Conservation (phyloP, 2,113 vertebrate genomes). For the Pterophyllum scalare region DNA sequence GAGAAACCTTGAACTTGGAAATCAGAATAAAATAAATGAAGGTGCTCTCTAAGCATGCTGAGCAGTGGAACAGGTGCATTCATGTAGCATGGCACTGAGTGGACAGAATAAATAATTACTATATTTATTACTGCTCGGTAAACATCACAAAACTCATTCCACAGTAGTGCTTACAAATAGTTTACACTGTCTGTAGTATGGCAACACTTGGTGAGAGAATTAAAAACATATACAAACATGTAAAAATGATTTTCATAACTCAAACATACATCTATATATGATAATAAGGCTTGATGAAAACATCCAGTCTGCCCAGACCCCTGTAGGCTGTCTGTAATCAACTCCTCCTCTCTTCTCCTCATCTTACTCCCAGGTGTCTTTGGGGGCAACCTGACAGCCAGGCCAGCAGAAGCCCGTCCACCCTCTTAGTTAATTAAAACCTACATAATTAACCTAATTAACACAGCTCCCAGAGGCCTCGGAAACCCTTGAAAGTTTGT, state of each 20-base stretch:
- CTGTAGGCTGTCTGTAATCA: slow-evolving; percentile 4
- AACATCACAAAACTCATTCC: background rate
- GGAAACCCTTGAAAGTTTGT: slow-evolving; percentile 63
- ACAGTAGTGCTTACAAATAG: background rate
- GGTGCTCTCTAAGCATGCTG: background rate
- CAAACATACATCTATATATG: background rate
- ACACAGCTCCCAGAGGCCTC: slow-evolving; percentile 51
- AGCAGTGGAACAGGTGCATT: background rate
- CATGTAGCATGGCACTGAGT: background rate
- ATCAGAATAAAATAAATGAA: background rate
- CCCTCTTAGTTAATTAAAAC: slow-evolving; percentile 59
- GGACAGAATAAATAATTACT: background rate
- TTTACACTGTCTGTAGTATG: background rate
- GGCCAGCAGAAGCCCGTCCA: slow-evolving; percentile 34
- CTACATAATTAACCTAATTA: slow-evolving; percentile 66
- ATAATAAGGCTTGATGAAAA: slow-evolving; percentile 1
- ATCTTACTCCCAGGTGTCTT: slow-evolving; percentile 57
- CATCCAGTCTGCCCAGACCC: background rate
- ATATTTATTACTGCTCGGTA: background rate
- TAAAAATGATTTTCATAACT: background rate
- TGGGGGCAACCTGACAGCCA: slow-evolving; percentile 45
- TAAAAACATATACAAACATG: background rate
- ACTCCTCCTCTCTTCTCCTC: background rate
- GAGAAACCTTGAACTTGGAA: background rate
- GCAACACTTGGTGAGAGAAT: background rate